phyloP scores from a whole-genome alignment of 1,140 invertebrate species.

The Trichonephila inaurata region DNA sequence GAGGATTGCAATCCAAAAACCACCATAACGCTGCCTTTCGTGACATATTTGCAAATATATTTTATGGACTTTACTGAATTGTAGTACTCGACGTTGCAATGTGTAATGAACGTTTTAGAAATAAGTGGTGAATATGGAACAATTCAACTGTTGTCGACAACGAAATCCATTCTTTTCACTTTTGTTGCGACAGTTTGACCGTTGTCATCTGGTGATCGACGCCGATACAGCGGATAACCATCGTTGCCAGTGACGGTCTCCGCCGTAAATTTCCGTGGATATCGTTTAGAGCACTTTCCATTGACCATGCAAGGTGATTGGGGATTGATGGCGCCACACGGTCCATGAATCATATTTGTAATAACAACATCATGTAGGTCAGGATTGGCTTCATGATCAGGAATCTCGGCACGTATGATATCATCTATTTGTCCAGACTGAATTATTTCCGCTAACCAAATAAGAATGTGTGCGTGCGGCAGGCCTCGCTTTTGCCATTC shows the following conservation, averaged over 20 bases:
- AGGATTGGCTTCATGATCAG: background rate
- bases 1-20: too few relatives aligned
- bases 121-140: background rate
- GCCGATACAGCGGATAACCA: constrained; percentile 33
- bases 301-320: constrained; percentile 42
- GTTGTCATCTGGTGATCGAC: constrained; percentile 2
- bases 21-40: too few relatives aligned
- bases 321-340: constrained; percentile 16
- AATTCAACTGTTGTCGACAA: too few relatives aligned
- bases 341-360: constrained; percentile 47
- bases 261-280: constrained; percentile 41
- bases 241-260: constrained; percentile 25
- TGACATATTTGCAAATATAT: too few relatives aligned
- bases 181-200: constrained; percentile 21
- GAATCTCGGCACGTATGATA: constrained; percentile 44
- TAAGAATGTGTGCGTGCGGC: constrained; percentile 80
- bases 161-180: too few relatives aligned
- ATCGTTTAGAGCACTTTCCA: too few relatives aligned
- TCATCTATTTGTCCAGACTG: constrained; percentile 20
- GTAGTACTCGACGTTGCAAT: constrained; percentile 41
- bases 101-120: constrained; percentile 28
- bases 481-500: too few relatives aligned
- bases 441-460: constrained; percentile 77
- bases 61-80: constrained; percentile 28
- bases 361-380: constrained; percentile 40